Percentiles rank a stretch among this genome's conserved stretches.
Evolutionary conservation across 2,113 vertebrate genomes (phyloP).

Genomic region (Sander vitreus): DNA sequence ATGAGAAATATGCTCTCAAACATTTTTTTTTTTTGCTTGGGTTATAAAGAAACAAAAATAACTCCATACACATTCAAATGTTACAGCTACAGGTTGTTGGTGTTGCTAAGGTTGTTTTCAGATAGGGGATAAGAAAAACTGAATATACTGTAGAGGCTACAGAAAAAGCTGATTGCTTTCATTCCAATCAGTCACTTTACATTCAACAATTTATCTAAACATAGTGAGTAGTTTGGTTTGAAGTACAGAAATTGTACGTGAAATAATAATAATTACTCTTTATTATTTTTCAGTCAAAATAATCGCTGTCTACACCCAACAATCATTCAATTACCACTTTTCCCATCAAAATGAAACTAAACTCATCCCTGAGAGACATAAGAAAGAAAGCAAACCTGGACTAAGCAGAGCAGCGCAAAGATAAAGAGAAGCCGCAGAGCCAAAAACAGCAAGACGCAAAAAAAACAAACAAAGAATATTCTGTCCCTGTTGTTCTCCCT

Average conservation of each 20-base stretch:
- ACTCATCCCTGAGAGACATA: neutral
- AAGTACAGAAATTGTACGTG: neutral
- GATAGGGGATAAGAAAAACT: neutral
- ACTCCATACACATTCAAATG: neutral
- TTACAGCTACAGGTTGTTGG: no score
- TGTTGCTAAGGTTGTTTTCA: constrained; percentile 11
- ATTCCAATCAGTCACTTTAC: neutral
- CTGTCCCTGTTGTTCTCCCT: constrained; percentile 38
- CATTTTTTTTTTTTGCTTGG: no score
- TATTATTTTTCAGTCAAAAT: neutral
- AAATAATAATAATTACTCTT: neutral
- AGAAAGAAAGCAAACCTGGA: constrained; percentile 12
- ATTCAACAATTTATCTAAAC: neutral
- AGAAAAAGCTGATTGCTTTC: neutral
- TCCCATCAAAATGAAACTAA: neutral
- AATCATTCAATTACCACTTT: neutral
- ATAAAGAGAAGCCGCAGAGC: neutral
- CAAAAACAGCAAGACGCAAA: neutral
- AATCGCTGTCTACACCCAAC: neutral
- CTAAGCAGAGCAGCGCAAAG: neutral
- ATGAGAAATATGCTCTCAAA: no score
- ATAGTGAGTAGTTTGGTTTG: neutral
- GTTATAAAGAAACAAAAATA: no score
- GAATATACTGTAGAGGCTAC: neutral
- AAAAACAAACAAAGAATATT: constrained; percentile 37